These are phyloP conservation scores for Danionella cerebrum DNA, from an alignment of 2,113 vertebrate species.

Conservation along the genomic window DNA sequence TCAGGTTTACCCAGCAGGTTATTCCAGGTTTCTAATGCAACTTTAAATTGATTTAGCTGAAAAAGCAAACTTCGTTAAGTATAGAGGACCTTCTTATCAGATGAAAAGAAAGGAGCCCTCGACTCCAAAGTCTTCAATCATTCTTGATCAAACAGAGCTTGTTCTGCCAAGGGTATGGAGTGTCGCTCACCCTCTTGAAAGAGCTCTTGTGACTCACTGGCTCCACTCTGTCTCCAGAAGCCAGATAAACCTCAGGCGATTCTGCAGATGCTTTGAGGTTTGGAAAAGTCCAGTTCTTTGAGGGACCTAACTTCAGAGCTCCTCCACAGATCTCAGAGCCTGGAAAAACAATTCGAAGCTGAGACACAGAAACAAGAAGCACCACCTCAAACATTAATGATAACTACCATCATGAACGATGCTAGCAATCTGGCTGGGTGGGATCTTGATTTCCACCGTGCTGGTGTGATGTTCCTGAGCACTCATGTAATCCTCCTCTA, in stretches of 20 bases:
- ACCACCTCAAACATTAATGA: background rate
- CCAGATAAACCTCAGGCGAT: constrained; percentile 34
- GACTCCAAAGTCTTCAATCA: too few species aligned
- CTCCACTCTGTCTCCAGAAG: constrained; percentile 24
- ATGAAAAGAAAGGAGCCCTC: too few species aligned
- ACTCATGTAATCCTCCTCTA: constrained; percentile 49
- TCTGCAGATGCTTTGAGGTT: constrained; percentile 37
- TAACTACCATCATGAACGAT: constrained; percentile 27
- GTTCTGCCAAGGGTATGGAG: background rate
- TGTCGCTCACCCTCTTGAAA: constrained; percentile 36
- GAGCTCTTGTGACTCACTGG: constrained; percentile 33
- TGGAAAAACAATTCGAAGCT: background rate
- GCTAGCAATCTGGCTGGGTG: constrained; percentile 8
- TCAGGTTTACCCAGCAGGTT: too few species aligned
- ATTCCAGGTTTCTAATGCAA: too few species aligned
- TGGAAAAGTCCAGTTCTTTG: constrained; percentile 40
- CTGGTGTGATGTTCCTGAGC: constrained; percentile 18
- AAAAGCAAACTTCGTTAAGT: too few species aligned
- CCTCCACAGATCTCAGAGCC: constrained; percentile 29
- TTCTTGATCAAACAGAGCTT: background rate
- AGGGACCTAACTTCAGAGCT: constrained; percentile 23
- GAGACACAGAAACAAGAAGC: background rate
- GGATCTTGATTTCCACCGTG: constrained; percentile 25
- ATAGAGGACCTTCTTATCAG: too few species aligned
- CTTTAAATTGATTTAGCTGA: too few species aligned